These are phyloP conservation scores for Sebastes vulpes DNA, from an alignment of 2,797 vertebrate species.

Conservation along the genomic window DNA sequence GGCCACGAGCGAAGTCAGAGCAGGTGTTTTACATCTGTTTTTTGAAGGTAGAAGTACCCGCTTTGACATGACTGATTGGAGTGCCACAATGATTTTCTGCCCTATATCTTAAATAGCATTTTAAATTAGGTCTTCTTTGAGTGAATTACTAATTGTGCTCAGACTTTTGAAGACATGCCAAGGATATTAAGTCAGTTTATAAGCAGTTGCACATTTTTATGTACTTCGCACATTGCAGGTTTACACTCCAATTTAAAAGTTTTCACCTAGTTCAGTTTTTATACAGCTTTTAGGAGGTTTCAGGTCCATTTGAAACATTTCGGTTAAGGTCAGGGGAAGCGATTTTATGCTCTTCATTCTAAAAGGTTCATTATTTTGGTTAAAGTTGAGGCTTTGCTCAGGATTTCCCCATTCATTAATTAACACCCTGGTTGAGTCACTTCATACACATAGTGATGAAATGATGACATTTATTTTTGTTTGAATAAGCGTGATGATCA, in stretches of 20 bases:
- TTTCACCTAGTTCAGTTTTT: neutral
- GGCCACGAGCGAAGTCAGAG: constrained; percentile 11
- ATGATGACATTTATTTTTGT: constrained; percentile 46
- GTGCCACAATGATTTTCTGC: constrained; percentile 33
- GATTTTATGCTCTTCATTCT: neutral
- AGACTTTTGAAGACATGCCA: neutral
- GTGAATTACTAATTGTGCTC: neutral
- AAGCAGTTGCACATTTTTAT: neutral
- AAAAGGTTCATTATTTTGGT: neutral
- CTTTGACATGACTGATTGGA: constrained; percentile 5
- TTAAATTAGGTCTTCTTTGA: neutral
- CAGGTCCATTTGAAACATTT: neutral
- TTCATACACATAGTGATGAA: constrained; percentile 8
- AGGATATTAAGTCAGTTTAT: neutral
- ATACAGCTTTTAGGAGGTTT: neutral
- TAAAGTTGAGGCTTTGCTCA: neutral
- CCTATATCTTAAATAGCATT: neutral
- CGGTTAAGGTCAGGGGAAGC: neutral
- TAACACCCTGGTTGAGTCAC: constrained; percentile 13
- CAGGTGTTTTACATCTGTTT: constrained; percentile 47
- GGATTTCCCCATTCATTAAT: constrained; percentile 18
- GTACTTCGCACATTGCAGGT: neutral
- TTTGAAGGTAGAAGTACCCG: neutral
- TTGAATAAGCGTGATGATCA: constrained; percentile 35
- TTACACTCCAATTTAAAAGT: neutral